Percentiles rank a stretch among this genome's conserved stretches.
phyloP scores from a whole-genome alignment of 2,888 invertebrate genomes.

The Autographa pulchrina region DNA sequence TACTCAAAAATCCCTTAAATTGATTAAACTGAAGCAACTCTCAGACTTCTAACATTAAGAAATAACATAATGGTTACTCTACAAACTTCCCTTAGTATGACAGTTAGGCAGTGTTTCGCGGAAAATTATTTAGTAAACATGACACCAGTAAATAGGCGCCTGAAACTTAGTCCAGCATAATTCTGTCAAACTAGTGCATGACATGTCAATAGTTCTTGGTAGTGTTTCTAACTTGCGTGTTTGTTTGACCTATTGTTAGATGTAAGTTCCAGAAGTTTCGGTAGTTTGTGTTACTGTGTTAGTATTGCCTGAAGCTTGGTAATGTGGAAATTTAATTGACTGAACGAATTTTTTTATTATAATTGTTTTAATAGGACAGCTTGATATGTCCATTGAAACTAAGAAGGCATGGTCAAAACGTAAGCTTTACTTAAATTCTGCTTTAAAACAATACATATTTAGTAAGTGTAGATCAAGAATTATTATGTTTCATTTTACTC shows the following conservation, averaged over 20 bases:
- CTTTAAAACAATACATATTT: no score
- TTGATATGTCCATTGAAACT: no score
- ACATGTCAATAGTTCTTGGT: conserved; percentile 10
- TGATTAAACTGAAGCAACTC: no score
- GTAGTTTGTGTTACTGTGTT: not conserved
- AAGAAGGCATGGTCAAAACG: no score
- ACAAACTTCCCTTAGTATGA: no score
- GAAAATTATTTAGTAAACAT: conserved; percentile 24
- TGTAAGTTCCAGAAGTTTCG: not conserved
- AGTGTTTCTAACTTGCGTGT: conserved; percentile 16
- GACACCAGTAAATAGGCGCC: conserved; percentile 25
- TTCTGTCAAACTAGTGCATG: conserved; percentile 27
- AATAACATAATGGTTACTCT: no score
- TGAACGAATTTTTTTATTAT: not conserved
- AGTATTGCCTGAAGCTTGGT: conserved; percentile 2
- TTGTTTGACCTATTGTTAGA: conserved; percentile 21
- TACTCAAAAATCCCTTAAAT: no score
- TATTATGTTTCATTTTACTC: no score
- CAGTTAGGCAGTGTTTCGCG: not conserved
- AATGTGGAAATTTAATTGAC: not conserved
- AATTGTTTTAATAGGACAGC: no score
- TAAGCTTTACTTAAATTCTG: no score
- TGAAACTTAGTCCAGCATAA: conserved; percentile 30
- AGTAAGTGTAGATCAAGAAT: no score
- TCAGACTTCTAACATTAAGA: no score